phyloP scores from a whole-genome alignment of 2,888 invertebrate species.

The Phasia obesa region DNA sequence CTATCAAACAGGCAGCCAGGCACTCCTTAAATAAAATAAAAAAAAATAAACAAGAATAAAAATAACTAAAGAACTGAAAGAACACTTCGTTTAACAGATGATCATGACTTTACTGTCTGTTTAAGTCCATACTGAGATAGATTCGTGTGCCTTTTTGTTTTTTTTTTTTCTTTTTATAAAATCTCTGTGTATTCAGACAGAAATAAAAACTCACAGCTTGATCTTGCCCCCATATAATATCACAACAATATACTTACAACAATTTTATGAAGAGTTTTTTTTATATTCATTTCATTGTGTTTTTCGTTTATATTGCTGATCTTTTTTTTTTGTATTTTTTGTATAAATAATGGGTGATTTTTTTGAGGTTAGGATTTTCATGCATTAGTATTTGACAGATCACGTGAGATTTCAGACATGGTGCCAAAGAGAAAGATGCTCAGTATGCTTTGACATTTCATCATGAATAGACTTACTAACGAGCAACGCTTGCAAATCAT shows the following conservation, averaged over 20 bases:
- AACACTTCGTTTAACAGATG: conserved; percentile 61
- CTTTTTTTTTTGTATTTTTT: conserved; percentile 11
- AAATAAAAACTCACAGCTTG: conserved; percentile 48
- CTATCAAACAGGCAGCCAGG: conserved; percentile 29
- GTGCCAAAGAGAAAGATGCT: no score
- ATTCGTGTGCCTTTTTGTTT: conserved; percentile 46
- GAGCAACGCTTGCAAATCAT: no score
- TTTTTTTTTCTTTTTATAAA: conserved; percentile 22
- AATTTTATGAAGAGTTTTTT: conserved; percentile 53
- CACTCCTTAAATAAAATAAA: conserved; percentile 58
- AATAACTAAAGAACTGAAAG: conserved; percentile 38
- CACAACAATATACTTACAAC: conserved; percentile 47
- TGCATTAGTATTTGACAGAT: no score
- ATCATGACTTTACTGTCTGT: conserved; percentile 65
- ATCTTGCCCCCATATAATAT: conserved; percentile 66
- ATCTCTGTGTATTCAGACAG: conserved; percentile 49
- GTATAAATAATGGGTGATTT: no score
- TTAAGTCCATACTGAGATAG: conserved; percentile 22
- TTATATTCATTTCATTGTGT: conserved; percentile 52
- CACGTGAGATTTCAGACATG: no score
- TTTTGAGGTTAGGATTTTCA: no score
- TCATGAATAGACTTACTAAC: no score
- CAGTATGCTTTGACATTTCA: no score
- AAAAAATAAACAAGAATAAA: conserved; percentile 10
- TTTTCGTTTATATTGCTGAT: conserved; percentile 34